These are phyloP conservation scores for Scaptomyza reducta DNA, from an alignment of 2,888 invertebrate species.

Conservation along the genomic window DNA sequence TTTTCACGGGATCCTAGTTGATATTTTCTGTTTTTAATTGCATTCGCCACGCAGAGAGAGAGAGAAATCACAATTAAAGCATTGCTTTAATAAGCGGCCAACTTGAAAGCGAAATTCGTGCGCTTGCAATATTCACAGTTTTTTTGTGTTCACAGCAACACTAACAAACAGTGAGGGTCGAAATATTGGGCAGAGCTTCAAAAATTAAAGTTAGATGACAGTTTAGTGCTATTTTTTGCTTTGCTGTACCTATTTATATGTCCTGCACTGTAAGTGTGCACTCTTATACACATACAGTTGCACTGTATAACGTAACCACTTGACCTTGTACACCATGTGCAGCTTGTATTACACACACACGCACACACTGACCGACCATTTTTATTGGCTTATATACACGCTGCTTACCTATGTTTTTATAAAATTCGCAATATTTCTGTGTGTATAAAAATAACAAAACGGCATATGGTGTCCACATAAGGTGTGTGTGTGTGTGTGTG, in stretches of 20 bases:
- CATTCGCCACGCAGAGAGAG: constrained; percentile 27
- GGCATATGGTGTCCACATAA: constrained; percentile 42
- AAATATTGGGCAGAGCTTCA: too few species aligned
- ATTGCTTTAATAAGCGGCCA: constrained; percentile 33
- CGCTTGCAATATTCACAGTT: constrained; percentile 44
- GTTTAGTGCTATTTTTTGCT: not conserved
- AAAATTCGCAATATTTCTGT: constrained; percentile 47
- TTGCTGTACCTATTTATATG: constrained; percentile 3
- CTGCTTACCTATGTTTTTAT: constrained; percentile 13
- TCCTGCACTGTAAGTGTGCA: constrained; percentile 3
- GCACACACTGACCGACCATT: constrained; percentile 16
- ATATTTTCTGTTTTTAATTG: constrained; percentile 18
- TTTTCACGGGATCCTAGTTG: constrained; percentile 1
- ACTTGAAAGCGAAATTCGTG: constrained; percentile 43
- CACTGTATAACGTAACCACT: constrained; percentile 57
- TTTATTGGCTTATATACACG: constrained; percentile 58
- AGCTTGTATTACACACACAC: constrained; percentile 49
- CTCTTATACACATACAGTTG: constrained; percentile 3
- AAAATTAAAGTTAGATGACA: too few species aligned
- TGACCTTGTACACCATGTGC: constrained; percentile 72
- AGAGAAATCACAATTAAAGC: constrained; percentile 54
- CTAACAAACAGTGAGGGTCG: too few species aligned
- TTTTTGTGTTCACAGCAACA: too few species aligned
- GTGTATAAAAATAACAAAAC: constrained; percentile 53
- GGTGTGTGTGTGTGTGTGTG: not conserved